Percentiles rank a stretch among this genome's conserved stretches.
These are phyloP conservation scores for Punctoribates punctum DNA, from an alignment of 2,888 invertebrate species.

Conservation along the genomic window DNA sequence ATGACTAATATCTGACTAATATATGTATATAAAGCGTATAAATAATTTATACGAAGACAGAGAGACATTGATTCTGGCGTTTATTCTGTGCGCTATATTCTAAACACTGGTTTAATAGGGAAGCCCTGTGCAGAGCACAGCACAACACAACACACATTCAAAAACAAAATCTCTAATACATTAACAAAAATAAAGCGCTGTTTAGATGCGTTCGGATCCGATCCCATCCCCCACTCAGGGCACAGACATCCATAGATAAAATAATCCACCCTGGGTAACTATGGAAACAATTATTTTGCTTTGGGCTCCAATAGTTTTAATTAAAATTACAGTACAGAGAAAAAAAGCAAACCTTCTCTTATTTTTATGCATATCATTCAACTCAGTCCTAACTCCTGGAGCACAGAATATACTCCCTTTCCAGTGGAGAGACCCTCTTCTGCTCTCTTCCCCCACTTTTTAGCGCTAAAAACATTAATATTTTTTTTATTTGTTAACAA, in stretches of 20 bases:
- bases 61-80: not conserved
- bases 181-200: not conserved
- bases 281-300: not conserved
- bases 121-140: too few species aligned
- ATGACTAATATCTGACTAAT: not conserved
- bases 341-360: not conserved
- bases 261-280: not conserved
- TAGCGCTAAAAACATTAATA: not conserved
- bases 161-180: not conserved
- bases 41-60: conserved; percentile 13
- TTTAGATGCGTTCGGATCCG: not conserved
- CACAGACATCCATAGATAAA: not conserved
- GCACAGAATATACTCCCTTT: too few species aligned
- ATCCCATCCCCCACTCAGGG: not conserved
- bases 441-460: not conserved
- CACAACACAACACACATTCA: not conserved
- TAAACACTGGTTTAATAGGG: too few species aligned
- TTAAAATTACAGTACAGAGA: not conserved
- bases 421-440: not conserved
- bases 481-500: not conserved
- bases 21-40: not conserved
- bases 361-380: not conserved
- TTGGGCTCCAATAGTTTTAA: not conserved
- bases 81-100: not conserved
- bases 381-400: not conserved